Evolutionary conservation across 2,888 invertebrate species (phyloP).

Genomic region (Pecten maximus): DNA sequence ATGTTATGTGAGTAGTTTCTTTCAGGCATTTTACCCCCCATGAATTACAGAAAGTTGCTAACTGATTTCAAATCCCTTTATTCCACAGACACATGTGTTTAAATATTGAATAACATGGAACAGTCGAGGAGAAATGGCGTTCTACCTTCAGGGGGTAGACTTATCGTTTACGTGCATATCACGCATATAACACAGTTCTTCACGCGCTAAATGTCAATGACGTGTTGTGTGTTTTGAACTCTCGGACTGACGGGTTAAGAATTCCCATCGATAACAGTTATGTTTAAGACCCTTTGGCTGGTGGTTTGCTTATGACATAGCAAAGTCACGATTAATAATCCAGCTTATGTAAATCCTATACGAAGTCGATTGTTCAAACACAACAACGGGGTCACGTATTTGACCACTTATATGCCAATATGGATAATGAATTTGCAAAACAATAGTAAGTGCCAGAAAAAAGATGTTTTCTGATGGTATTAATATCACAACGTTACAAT

Average conservation of each 20-base stretch:
- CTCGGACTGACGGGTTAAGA: not conserved
- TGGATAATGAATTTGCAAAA: not conserved
- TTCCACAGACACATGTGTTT: not conserved
- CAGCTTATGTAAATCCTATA: not conserved
- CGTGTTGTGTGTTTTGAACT: not conserved
- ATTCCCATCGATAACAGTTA: not conserved
- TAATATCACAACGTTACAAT: not conserved
- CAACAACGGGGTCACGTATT: not conserved
- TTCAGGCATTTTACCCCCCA: not conserved
- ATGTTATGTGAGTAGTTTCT: not conserved
- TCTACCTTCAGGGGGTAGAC: not conserved
- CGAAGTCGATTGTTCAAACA: not conserved
- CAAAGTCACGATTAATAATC: slow-evolving; percentile 26
- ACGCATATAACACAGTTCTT: not conserved
- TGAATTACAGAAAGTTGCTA: not conserved
- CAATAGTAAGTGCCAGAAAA: not conserved
- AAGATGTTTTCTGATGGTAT: not conserved
- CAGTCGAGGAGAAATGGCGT: not conserved
- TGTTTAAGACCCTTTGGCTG: not conserved
- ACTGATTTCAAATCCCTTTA: not conserved
- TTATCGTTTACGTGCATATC: not conserved
- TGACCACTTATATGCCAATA: not conserved
- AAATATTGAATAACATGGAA: not conserved
- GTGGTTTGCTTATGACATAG: not conserved
- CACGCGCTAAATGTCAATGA: not conserved